Evolutionary conservation across 1,140 invertebrate species (phyloP), one percentile per base, ranked within the genome.

Genomic region (Dendroctonus valens): DNA sequence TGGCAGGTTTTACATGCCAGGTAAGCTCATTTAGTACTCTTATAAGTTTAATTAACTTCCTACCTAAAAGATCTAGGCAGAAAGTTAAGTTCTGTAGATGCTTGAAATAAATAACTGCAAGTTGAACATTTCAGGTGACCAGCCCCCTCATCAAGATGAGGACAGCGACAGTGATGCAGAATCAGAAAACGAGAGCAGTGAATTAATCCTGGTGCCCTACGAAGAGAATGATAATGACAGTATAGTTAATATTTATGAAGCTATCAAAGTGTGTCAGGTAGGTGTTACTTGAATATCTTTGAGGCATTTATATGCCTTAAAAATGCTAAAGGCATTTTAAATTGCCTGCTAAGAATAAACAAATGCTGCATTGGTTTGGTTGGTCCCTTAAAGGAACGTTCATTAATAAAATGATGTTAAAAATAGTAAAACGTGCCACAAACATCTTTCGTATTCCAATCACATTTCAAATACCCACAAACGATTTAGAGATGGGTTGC

Each of bases 141-240:
- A 59, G n/a, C 50, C 76, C 52, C 68, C 77, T 26, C 26, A 26
- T 68, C 78, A 79, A 53, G 76, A 80, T 60, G 82, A 83, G 15
- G 79, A 83, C 46, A 80, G 83, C 44, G 81, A 83, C 26, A 79
- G 78, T 55, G 82, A 83, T 58, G 76, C 78, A 7, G 81, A 83
- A 41, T 79, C 75, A 5, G 79, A 81, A 68, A 58, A 76, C 53
- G 76, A 78, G 52, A 81, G 84, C 38, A 86, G 85, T 42, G 87
- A 90, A 79, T 80, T 91, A 67, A 80, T 86, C 70, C 89, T 91
- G 79, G 83, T 87, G 9, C 89, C 89, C 8, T 80, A 84, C 42
- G 64, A 70, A 37, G 51, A 69, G 55, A 84, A 89, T 75, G 26
- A 26, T 26, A 26, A 26, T 26, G 26, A 1, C 26, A 26, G 26